Evolutionary conservation across 2,888 invertebrate genomes (phyloP).

Genomic region (Willowsia nigromaculata): DNA sequence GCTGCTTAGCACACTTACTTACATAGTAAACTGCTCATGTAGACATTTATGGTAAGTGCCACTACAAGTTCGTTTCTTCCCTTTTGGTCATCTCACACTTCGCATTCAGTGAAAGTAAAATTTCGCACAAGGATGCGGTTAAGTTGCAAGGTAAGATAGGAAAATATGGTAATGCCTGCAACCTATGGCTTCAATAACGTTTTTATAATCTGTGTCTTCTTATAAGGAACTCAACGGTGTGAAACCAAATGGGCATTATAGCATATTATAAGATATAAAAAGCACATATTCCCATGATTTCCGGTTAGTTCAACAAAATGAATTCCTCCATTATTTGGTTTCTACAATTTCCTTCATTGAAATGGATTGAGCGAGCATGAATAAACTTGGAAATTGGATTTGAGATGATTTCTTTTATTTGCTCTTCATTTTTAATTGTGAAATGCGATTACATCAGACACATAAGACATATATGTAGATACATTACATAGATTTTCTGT

Average conservation of each 20-base stretch:
- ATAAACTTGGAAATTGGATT: conserved; percentile 1
- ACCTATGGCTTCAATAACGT: no score
- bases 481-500: no score
- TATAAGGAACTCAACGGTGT: no score
- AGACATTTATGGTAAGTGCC: neutral
- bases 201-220: no score
- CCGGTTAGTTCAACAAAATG: neutral
- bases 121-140: neutral
- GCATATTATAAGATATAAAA: neutral
- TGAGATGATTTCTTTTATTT: neutral
- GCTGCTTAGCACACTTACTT: neutral
- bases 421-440: conserved; percentile 10
- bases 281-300: neutral
- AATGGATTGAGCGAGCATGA: neutral
- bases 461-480: no score
- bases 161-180: neutral
- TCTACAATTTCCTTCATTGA: neutral
- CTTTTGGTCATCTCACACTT: neutral
- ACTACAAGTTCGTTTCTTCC: neutral
- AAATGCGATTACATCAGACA: neutral
- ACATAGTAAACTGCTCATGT: neutral
- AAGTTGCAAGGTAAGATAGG: neutral
- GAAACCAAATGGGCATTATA: no score
- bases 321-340: neutral
- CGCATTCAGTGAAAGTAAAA: neutral